Evolutionary conservation across 1,140 invertebrate genomes (phyloP).

Genomic region (Drosophila jambulina): DNA sequence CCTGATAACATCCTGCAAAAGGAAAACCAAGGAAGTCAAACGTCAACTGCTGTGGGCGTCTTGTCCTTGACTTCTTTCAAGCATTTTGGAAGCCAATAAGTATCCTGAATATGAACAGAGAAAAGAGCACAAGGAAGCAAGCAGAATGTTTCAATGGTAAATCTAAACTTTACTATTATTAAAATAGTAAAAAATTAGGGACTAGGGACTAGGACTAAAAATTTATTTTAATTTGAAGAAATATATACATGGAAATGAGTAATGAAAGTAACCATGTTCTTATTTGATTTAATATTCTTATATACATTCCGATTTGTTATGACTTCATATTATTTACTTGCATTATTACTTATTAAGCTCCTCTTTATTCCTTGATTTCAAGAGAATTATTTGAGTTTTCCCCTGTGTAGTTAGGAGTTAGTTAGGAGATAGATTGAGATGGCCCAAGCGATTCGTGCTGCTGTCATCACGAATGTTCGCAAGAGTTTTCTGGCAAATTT

Average conservation of each 20-base stretch:
- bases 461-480: constrained; percentile 32
- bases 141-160: too few relatives aligned
- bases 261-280: too few relatives aligned
- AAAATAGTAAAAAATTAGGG: neutral
- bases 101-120: neutral
- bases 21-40: constrained; percentile 6
- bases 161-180: neutral
- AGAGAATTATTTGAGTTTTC: neutral
- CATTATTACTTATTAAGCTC: neutral
- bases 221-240: neutral
- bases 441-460: neutral
- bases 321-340: neutral
- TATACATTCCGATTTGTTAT: neutral
- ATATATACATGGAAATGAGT: too few relatives aligned
- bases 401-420: constrained; percentile 6
- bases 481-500: constrained; percentile 62
- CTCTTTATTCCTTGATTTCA: neutral
- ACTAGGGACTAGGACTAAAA: too few relatives aligned
- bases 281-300: neutral
- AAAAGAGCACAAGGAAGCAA: neutral
- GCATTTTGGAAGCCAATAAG: neutral
- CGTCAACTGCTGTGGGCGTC: constrained; percentile 13
- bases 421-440: neutral
- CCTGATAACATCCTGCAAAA: constrained; percentile 34
- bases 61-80: constrained; percentile 27